Evolutionary conservation across 2,113 vertebrate genomes (phyloP).

Genomic region (Brachyhypopomus gauderio): DNA sequence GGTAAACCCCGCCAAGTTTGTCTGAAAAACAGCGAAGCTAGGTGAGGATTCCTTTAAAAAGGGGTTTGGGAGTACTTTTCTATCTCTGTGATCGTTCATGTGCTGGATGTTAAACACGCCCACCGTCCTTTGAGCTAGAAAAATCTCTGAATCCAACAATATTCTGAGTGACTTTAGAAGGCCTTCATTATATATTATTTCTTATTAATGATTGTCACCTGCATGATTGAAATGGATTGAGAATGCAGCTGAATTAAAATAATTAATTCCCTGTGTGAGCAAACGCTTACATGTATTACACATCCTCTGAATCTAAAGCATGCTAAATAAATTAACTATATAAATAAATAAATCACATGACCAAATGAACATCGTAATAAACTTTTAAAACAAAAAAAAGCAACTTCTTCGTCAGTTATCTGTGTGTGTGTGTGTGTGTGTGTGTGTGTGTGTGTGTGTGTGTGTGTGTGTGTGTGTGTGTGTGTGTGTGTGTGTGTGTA

Average conservation of each 20-base stretch:
- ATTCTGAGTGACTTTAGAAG: background rate
- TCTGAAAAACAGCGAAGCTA: slow-evolving; percentile 16
- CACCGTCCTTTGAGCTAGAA: slow-evolving; percentile 2
- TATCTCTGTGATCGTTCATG: slow-evolving; percentile 2
- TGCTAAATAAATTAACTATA: too few species aligned
- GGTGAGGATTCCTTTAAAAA: slow-evolving; percentile 57
- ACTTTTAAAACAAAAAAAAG: background rate
- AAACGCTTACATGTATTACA: too few species aligned
- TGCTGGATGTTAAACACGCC: background rate
- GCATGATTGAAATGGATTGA: background rate
- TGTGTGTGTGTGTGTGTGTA: too few species aligned
- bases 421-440: background rate
- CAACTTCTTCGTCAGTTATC: slow-evolving; percentile 66
- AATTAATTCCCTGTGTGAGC: too few species aligned
- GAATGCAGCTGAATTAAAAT: background rate
- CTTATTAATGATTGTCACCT: too few species aligned
- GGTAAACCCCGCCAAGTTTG: slow-evolving; percentile 31
- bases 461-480: too few species aligned
- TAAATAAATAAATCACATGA: too few species aligned
- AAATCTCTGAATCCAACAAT: background rate
- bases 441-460: background rate
- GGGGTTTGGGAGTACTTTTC: slow-evolving; percentile 56
- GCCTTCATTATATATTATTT: too few species aligned
- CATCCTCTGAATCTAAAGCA: too few species aligned
- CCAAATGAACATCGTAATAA: too few species aligned